A percentile compares a stretch with the other conserved stretches of the same genome.
Evolutionary conservation across 2,113 vertebrate species (phyloP).

Genomic region (Emydocephalus ijimae): DNA sequence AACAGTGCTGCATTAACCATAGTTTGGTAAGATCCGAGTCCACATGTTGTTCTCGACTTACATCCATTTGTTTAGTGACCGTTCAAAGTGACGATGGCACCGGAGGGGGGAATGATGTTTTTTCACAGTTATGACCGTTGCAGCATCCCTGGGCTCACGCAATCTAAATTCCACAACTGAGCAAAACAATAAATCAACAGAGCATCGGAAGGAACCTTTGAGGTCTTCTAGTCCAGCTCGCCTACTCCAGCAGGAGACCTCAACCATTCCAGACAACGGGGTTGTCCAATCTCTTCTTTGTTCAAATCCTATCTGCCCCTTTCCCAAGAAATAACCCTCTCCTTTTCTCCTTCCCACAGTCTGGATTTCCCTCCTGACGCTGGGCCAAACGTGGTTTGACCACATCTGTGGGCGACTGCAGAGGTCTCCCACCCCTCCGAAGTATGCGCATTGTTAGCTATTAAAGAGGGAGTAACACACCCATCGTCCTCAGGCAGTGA

Average conservation of each 20-base stretch:
- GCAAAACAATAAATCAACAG: too few relatives aligned
- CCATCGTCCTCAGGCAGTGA: slow-evolving; percentile 16
- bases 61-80: neutral
- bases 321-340: neutral
- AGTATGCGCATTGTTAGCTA: neutral
- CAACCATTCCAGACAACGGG: neutral
- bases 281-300: neutral
- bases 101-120: accelerated
- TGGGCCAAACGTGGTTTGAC: neutral
- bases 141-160: too few relatives aligned
- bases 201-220: too few relatives aligned
- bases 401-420: neutral
- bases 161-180: neutral
- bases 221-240: too few relatives aligned
- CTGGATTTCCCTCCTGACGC: neutral
- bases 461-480: slow-evolving; percentile 1
- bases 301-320: neutral
- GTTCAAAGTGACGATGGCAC: neutral
- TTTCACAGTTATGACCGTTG: neutral
- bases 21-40: neutral
- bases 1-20: neutral
- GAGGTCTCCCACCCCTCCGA: accelerated
- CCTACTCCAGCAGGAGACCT: neutral
- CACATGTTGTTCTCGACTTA: neutral
- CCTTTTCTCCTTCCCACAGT: too few relatives aligned